Conservation (phyloP, 2,888 invertebrate genomes). For the Hemaris fuciformis region DNA sequence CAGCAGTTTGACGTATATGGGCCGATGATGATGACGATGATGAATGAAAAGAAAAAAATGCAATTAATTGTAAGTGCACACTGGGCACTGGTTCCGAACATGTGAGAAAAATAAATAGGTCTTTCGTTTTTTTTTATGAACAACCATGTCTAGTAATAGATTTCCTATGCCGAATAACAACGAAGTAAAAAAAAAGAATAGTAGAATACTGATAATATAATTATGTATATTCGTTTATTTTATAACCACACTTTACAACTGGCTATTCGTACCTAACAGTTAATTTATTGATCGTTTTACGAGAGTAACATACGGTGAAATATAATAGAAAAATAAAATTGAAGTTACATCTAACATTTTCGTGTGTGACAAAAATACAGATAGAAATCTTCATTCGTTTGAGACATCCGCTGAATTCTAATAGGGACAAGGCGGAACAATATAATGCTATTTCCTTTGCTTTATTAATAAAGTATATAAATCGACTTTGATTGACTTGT, state of each 20-base stretch:
- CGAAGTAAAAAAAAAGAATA: no score
- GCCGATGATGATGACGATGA: no score
- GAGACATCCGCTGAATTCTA: conserved; percentile 11
- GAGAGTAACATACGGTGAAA: conserved; percentile 7
- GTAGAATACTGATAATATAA: no score
- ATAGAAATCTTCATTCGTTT: conserved; percentile 13
- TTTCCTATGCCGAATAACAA: no score
- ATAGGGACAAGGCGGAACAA: background rate
- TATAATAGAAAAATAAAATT: conserved; percentile 15
- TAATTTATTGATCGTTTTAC: conserved; percentile 4
- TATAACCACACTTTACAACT: background rate
- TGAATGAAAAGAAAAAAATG: no score
- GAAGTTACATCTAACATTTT: conserved; percentile 14
- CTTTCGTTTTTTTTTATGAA: no score
- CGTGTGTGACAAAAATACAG: conserved; percentile 13
- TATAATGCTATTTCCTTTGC: background rate
- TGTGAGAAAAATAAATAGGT: no score
- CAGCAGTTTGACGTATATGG: no score
- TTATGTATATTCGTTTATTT: no score
- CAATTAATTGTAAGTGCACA: no score
- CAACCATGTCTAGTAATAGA: no score
- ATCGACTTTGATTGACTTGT: conserved; percentile 2
- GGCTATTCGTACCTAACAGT: background rate
- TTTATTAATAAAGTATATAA: conserved; percentile 1
- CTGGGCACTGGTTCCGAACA: no score